Evolutionary conservation across 2,113 vertebrate species (phyloP).

Genomic region (Gorilla gorilla): DNA sequence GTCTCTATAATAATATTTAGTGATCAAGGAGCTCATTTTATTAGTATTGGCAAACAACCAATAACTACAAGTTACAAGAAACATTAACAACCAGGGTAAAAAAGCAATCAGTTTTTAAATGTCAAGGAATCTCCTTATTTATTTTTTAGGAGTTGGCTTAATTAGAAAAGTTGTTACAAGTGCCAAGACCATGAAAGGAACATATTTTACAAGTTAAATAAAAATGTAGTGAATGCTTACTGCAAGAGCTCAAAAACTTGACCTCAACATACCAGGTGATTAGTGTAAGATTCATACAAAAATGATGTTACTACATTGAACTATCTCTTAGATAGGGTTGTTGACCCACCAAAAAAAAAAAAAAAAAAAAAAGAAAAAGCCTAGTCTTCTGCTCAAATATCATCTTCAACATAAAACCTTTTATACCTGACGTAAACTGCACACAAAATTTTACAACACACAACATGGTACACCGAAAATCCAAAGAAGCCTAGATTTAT

Average conservation of each 20-base stretch:
- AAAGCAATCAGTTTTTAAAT: slow-evolving; percentile 38
- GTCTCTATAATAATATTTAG: neutral
- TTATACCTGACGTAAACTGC: neutral
- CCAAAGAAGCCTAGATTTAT: neutral
- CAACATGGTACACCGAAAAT: neutral
- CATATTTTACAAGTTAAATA: slow-evolving; percentile 3
- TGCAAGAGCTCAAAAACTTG: neutral
- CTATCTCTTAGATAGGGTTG: neutral
- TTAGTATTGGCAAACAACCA: neutral
- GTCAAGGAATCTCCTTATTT: slow-evolving; percentile 22
- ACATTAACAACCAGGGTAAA: neutral
- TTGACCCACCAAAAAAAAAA: neutral
- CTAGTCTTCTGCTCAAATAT: neutral
- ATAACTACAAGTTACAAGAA: neutral
- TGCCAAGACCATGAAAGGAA: neutral
- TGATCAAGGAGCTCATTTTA: slow-evolving; percentile 1
- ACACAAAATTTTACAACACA: neutral
- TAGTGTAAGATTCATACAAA: neutral
- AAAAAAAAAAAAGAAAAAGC: neutral
- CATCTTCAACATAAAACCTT: neutral
- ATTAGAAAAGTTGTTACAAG: slow-evolving; percentile 45
- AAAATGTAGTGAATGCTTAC: neutral
- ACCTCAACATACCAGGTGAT: neutral
- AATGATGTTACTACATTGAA: neutral
- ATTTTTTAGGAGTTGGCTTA: neutral